phyloP scores from a whole-genome alignment of 2,888 invertebrate species.

The Oasisia sp. region DNA sequence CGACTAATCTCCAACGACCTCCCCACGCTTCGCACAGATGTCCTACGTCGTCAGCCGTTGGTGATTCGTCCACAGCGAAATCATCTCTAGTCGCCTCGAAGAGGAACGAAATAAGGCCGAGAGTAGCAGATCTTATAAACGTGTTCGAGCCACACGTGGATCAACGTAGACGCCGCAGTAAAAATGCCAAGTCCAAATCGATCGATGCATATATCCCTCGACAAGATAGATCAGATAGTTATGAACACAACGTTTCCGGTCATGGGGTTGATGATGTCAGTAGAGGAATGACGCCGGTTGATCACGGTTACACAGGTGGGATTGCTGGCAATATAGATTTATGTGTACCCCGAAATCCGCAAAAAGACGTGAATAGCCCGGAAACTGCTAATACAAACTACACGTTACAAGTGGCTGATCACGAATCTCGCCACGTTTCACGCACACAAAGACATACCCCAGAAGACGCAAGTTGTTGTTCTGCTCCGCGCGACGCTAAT shows the following conservation, averaged over 20 bases:
- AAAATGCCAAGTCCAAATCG: not conserved
- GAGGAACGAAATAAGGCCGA: not conserved
- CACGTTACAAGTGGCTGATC: not conserved
- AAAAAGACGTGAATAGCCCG: not conserved
- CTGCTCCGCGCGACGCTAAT: not conserved
- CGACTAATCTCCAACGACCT: not conserved
- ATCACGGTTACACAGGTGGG: not conserved
- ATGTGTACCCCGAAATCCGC: not conserved
- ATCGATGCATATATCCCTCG: not conserved
- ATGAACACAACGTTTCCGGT: not conserved
- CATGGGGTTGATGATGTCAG: not conserved
- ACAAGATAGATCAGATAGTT: not conserved
- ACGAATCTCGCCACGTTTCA: not conserved
- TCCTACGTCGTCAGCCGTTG: not conserved
- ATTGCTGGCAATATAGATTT: not conserved
- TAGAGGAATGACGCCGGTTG: not conserved
- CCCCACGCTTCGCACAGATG: not conserved
- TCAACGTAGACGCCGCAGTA: not conserved
- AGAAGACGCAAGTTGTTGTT: not conserved
- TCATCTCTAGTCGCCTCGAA: not conserved
- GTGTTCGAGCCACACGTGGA: not conserved
- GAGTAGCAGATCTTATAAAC: not conserved
- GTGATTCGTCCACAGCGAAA: not conserved
- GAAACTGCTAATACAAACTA: not conserved
- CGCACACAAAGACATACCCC: not conserved